Evolutionary conservation across 2,888 invertebrate genomes (phyloP).

Genomic region (Trisateles emortualis): DNA sequence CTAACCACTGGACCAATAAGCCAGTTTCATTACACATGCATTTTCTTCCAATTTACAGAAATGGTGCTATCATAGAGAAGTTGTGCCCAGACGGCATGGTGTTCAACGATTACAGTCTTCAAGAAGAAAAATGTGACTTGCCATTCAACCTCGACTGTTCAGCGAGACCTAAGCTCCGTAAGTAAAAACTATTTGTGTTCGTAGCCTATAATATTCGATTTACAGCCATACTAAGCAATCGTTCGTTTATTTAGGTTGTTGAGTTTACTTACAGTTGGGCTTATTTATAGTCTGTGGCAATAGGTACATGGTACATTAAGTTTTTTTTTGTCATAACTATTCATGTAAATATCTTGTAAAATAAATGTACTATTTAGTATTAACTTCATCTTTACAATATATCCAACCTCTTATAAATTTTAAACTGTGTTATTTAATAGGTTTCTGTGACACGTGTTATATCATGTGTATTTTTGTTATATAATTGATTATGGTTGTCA

Average conservation of each 20-base stretch:
- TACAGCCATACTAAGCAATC: no score
- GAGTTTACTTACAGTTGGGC: no score
- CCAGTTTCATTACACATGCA: no score
- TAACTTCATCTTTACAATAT: no score
- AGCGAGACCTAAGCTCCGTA: conserved; percentile 92
- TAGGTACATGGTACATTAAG: no score
- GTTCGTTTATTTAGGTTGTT: no score
- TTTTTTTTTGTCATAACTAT: no score
- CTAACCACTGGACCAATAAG: no score
- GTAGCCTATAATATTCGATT: not conserved
- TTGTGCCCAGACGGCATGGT: conserved; percentile 96
- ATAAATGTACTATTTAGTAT: no score
- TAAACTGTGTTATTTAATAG: conserved; percentile 6
- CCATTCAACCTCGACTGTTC: conserved; percentile 95
- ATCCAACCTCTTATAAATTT: not conserved
- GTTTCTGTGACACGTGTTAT: conserved; percentile 17
- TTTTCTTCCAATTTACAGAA: conserved; percentile 73
- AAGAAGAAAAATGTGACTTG: conserved; percentile 94
- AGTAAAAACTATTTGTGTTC: conserved; percentile 80
- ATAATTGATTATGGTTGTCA: conserved; percentile 31
- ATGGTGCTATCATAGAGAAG: conserved; percentile 91
- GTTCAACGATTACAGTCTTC: conserved; percentile 94
- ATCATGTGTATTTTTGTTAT: conserved; percentile 27
- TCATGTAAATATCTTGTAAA: no score
- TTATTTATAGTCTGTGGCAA: no score